Evolutionary conservation across 2,888 invertebrate species (phyloP), one percentile per base, ranked within the genome.

Genomic region (Trypoxylon attenuatum): DNA sequence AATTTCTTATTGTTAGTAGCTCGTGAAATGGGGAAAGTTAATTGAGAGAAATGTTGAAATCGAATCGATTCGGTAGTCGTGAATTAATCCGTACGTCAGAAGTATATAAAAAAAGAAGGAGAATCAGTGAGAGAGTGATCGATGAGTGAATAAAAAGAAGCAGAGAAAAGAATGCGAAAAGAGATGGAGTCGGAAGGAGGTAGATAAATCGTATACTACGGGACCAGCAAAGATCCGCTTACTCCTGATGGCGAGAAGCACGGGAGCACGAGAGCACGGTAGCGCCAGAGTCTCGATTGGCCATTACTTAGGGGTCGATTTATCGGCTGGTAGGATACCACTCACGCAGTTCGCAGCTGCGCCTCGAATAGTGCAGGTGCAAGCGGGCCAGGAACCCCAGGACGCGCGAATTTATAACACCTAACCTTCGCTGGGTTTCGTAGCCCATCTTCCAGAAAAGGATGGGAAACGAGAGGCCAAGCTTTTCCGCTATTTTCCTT

Each of bases 241-340:
- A 69, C 62, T 62, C 58, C 51, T 58, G 72, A 72, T 56, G 45
- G 49, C 46, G 18, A 23, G 25, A 49, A 59, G 55, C 53, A 51
- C 41, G 50, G 46, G 67, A 54, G 38, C n/a, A n/a, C n/a, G n/a
- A n/a, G n/a, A n/a, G n/a, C n/a, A n/a, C n/a, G n/a, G n/a, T n/a
- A n/a, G n/a, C n/a, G n/a, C n/a, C 61, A 52, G 64, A 50, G 57
- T 42, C 54, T 62, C 68, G 69, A 58, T 57, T 72, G 69, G 65
- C 67, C 74, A 69, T 77, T 74, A 74, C 78, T 78, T 76, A 64
- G 63, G 63, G 54, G 55, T 64, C 70, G 73, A 77, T 77, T 77
- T 77, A 74, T 77, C 69, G 74, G 27, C 58, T n/a, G 13, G 55
- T 21, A 43, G 56, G 45, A 41, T 19, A 53, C 52, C 56, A 27